Conservation (phyloP, 2,888 invertebrate genomes). For the Timema cristinae region DNA sequence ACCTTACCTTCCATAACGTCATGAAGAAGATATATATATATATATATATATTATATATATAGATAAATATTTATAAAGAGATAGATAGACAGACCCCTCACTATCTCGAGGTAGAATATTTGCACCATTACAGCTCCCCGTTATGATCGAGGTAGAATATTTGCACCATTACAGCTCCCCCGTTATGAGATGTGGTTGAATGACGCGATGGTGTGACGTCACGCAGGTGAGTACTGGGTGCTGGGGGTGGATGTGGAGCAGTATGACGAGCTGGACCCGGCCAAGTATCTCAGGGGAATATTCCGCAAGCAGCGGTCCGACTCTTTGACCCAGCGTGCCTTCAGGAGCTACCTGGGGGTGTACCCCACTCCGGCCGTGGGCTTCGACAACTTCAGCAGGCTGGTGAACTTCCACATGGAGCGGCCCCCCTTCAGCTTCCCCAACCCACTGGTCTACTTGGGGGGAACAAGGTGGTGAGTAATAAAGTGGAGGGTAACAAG, state of each 20-base stretch:
- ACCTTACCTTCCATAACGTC: too few species aligned
- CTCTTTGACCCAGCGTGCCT: conserved; percentile 62
- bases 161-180: neutral
- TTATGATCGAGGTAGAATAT: neutral
- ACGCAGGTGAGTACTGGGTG: conserved; percentile 85
- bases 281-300: conserved; percentile 70
- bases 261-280: conserved; percentile 73
- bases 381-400: conserved; percentile 66
- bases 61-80: too few species aligned
- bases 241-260: conserved; percentile 88
- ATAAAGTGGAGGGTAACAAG: too few species aligned
- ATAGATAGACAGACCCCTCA: too few species aligned
- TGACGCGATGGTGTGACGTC: neutral
- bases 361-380: conserved; percentile 67
- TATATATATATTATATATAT: too few species aligned
- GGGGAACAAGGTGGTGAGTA: conserved; percentile 68
- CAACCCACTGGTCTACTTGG: conserved; percentile 69
- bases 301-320: conserved; percentile 61
- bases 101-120: neutral
- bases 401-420: conserved; percentile 80
- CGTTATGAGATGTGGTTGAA: neutral
- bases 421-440: conserved; percentile 82
- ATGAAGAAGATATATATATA: too few species aligned
- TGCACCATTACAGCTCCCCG: neutral
- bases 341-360: conserved; percentile 77